phyloP scores from a whole-genome alignment of 2,797 vertebrate species.

The Gadopsis bispinosus region DNA sequence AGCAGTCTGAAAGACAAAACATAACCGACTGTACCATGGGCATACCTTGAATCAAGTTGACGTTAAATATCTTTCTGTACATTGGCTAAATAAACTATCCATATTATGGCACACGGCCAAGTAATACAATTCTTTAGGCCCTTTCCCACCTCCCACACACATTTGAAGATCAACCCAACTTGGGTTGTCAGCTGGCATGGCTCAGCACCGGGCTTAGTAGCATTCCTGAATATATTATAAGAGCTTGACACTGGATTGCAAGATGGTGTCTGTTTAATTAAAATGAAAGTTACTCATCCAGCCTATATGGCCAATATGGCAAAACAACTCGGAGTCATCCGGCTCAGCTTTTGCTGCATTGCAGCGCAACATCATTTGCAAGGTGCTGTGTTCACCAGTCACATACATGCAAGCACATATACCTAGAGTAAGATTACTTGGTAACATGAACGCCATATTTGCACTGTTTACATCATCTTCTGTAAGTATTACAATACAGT shows the following conservation, averaged over 20 bases:
- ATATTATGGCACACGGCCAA: no score
- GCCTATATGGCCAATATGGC: no score
- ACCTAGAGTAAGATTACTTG: no score
- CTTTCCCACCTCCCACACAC: background rate
- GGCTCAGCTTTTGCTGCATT: no score
- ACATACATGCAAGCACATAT: no score
- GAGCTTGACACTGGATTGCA: constrained; percentile 1
- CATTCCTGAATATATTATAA: constrained; percentile 14
- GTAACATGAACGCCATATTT: no score
- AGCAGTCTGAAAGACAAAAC: background rate
- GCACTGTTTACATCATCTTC: no score
- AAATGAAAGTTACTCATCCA: background rate
- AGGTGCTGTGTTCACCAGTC: no score
- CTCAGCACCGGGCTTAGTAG: background rate
- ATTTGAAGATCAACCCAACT: background rate
- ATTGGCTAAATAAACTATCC: no score
- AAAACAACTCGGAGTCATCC: no score
- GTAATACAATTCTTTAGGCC: background rate
- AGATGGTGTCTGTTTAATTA: background rate
- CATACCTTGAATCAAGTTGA: background rate
- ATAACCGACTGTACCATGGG: background rate
- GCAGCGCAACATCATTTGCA: no score
- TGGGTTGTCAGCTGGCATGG: background rate
- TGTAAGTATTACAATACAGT: background rate
- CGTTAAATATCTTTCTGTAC: background rate